These are phyloP conservation scores for Pectinophora gossypiella DNA, from an alignment of 1,140 invertebrate species.

Conservation along the genomic window DNA sequence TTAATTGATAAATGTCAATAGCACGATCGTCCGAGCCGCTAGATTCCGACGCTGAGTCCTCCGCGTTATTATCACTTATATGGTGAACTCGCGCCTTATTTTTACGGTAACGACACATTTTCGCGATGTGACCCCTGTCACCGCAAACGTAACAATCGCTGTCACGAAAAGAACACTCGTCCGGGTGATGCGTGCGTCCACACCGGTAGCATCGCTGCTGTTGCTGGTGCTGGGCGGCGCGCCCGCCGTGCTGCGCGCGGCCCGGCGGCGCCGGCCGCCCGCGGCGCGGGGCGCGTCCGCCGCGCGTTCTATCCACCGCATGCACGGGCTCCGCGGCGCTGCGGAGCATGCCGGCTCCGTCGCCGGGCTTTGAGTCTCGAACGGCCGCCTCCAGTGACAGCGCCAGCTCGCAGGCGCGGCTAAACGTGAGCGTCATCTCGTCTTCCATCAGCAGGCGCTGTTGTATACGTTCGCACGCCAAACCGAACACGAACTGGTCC, in stretches of 20 bases:
- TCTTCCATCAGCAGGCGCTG: constrained; percentile 1
- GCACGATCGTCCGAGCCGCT: not conserved
- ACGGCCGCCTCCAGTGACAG: constrained; percentile 12
- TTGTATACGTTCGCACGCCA: not conserved
- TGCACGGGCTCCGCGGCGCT: not conserved
- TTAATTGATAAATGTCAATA: constrained; percentile 3
- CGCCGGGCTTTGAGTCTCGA: constrained; percentile 3
- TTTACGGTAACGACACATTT: constrained; percentile 7
- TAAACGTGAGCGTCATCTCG: constrained; percentile 2
- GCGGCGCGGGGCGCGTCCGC: not conserved
- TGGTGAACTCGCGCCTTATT: not conserved
- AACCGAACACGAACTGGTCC: constrained; percentile 11
- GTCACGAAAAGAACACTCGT: constrained; percentile 3
- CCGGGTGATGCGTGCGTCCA: not conserved
- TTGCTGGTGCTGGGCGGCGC: not conserved
- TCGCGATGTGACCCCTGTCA: constrained; percentile 1
- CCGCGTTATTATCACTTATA: not conserved
- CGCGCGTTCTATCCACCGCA: not conserved
- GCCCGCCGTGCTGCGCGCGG: not conserved
- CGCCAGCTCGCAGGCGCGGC: not conserved
- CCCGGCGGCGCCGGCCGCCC: not conserved
- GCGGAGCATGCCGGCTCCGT: not conserved
- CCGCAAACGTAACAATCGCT: constrained; percentile 10
- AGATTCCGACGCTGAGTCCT: not conserved
- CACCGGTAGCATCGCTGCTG: constrained; percentile 9